phyloP scores from a whole-genome alignment of 2,888 invertebrate species.

The Oscheius onirici region DNA sequence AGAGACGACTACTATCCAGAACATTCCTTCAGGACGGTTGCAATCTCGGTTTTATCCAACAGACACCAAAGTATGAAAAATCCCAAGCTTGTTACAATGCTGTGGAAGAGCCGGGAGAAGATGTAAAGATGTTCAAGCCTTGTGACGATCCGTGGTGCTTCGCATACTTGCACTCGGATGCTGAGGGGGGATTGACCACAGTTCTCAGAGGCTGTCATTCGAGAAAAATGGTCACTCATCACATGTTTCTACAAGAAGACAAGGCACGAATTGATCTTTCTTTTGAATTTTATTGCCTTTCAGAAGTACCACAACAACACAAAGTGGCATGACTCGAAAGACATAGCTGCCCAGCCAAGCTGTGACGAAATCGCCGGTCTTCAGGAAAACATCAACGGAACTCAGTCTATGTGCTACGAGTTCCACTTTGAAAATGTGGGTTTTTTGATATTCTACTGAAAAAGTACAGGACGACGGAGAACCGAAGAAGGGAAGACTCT shows the following conservation, averaged over 20 bases:
- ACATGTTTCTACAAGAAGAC: conserved; percentile 50
- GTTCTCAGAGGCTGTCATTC: conserved; percentile 56
- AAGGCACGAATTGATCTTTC: conserved; percentile 13
- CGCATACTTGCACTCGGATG: conserved; percentile 48
- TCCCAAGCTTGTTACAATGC: conserved; percentile 47
- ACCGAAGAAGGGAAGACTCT: conserved; percentile 39
- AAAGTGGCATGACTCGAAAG: conserved; percentile 51
- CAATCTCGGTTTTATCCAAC: conserved; percentile 49
- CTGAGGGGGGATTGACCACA: conserved; percentile 49
- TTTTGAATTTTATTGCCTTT: background rate
- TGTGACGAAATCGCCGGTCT: conserved; percentile 54
- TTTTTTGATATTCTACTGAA: background rate
- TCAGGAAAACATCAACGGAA: conserved; percentile 40
- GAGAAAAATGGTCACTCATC: conserved; percentile 56
- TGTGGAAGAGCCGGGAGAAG: conserved; percentile 49
- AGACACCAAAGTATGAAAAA: conserved; percentile 40
- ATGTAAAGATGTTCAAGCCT: conserved; percentile 43
- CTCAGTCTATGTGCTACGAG: conserved; percentile 41
- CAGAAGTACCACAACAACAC: conserved; percentile 58
- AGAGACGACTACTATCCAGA: conserved; percentile 1
- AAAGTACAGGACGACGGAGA: conserved; percentile 24
- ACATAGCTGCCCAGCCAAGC: conserved; percentile 46
- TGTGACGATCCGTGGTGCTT: conserved; percentile 65
- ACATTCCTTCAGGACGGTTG: conserved; percentile 47
- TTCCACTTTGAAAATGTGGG: conserved; percentile 31